Conservation (phyloP, 2,888 invertebrate species). For the Invenusta paracnida region DNA sequence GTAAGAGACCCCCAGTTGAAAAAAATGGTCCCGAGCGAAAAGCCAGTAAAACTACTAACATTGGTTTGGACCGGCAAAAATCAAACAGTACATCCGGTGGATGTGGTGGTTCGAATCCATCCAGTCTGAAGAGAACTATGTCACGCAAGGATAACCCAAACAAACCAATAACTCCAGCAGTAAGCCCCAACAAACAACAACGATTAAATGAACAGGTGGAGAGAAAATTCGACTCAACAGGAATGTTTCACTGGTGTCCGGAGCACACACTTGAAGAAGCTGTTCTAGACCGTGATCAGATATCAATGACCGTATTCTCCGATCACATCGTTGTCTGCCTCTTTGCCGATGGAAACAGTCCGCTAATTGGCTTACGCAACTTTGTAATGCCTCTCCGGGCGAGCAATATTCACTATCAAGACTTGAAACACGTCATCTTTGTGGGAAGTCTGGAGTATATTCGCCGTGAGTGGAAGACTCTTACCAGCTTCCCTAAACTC, state of each 20-base stretch:
- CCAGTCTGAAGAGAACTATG: neutral
- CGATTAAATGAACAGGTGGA: constrained; percentile 28
- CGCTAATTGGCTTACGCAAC: constrained; percentile 92
- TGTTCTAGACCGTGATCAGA: constrained; percentile 92
- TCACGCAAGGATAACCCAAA: neutral
- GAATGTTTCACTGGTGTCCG: constrained; percentile 99
- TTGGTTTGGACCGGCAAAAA: constrained; percentile 3
- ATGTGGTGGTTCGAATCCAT: neutral
- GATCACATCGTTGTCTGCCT: constrained; percentile 95
- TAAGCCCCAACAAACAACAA: neutral
- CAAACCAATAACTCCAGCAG: neutral
- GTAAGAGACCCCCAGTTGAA: neutral
- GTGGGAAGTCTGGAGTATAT: constrained; percentile 98
- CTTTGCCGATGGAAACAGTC: constrained; percentile 97
- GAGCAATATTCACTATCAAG: constrained; percentile 99
- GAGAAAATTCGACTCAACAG: constrained; percentile 79
- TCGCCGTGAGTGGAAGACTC: constrained; percentile 97
- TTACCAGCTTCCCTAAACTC: constrained; percentile 98
- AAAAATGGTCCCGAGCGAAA: neutral
- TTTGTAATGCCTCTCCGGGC: constrained; percentile 98
- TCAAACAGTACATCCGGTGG: neutral
- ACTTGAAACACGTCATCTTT: constrained; percentile 97
- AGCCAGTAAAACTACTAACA: too few relatives aligned
- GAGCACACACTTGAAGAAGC: constrained; percentile 93
- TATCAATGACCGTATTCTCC: constrained; percentile 96